These are phyloP conservation scores for Uria aalge DNA, from an alignment of 2,113 vertebrate species.

Conservation along the genomic window DNA sequence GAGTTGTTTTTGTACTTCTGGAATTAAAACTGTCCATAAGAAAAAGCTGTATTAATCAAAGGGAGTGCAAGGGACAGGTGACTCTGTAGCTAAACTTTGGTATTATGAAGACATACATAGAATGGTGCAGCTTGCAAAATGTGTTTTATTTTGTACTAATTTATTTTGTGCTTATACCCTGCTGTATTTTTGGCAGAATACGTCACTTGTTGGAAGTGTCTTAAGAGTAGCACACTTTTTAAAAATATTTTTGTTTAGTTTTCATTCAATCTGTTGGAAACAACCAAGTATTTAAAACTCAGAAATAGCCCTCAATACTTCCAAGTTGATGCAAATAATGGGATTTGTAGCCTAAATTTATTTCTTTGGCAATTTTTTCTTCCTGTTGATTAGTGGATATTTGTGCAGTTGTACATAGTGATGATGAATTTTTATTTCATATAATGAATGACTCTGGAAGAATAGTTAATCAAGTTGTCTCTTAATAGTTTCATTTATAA, in stretches of 20 bases:
- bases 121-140: neutral
- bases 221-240: neutral
- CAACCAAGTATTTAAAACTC: neutral
- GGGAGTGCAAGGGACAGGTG: neutral
- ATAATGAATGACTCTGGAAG: neutral
- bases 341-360: neutral
- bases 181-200: neutral
- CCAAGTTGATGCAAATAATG: neutral
- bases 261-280: neutral
- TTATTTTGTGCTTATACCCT: neutral
- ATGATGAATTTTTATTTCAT: neutral
- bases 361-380: neutral
- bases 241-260: neutral
- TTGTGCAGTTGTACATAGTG: neutral
- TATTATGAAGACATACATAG: neutral
- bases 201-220: neutral
- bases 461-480: neutral
- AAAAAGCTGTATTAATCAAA: neutral
- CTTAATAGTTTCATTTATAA: neutral
- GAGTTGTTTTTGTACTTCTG: conserved; percentile 18
- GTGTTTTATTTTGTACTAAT: neutral
- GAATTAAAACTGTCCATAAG: neutral
- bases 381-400: neutral
- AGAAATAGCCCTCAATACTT: neutral
- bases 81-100: neutral